phyloP scores from a whole-genome alignment of 2,888 invertebrate genomes.

The Rhorus exstirpatorius region DNA sequence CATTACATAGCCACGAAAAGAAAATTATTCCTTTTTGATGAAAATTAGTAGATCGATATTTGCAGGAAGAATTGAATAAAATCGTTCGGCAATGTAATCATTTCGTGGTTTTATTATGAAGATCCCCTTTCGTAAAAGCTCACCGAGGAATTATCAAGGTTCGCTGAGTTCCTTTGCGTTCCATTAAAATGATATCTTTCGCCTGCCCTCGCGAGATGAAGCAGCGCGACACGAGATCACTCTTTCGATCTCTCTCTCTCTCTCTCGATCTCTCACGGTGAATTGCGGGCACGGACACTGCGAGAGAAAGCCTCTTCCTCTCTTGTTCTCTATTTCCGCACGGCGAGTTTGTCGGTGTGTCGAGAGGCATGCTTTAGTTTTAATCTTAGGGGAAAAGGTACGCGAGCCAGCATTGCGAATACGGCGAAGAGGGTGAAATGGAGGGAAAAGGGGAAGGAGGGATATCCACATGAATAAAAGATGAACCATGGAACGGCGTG shows the following conservation, averaged over 20 bases:
- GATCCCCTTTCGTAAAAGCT: conserved; percentile 38
- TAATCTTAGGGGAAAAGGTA: conserved; percentile 79
- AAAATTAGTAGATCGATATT: neutral
- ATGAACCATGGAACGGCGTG: conserved; percentile 81
- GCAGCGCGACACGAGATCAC: conserved; percentile 41
- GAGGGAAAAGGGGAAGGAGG: conserved; percentile 55
- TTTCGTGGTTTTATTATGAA: conserved; percentile 26
- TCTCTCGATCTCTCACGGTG: conserved; percentile 41
- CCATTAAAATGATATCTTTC: conserved; percentile 65
- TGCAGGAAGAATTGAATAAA: conserved; percentile 1
- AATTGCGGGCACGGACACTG: conserved; percentile 50
- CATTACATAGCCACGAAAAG: neutral
- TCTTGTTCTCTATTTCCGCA: conserved; percentile 11
- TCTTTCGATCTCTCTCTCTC: conserved; percentile 27
- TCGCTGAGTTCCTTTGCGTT: conserved; percentile 57
- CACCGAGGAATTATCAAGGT: conserved; percentile 54
- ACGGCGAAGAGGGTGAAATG: conserved; percentile 56
- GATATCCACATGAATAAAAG: conserved; percentile 82
- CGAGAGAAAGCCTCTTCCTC: conserved; percentile 21
- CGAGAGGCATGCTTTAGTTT: conserved; percentile 80
- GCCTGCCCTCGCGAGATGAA: conserved; percentile 24
- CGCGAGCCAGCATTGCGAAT: conserved; percentile 59
- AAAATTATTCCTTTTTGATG: conserved; percentile 5
- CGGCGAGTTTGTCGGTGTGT: conserved; percentile 58
- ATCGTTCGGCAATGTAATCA: conserved; percentile 18